Evolutionary conservation across 1,140 invertebrate genomes (phyloP).

Genomic region (Ceratitis capitata): DNA sequence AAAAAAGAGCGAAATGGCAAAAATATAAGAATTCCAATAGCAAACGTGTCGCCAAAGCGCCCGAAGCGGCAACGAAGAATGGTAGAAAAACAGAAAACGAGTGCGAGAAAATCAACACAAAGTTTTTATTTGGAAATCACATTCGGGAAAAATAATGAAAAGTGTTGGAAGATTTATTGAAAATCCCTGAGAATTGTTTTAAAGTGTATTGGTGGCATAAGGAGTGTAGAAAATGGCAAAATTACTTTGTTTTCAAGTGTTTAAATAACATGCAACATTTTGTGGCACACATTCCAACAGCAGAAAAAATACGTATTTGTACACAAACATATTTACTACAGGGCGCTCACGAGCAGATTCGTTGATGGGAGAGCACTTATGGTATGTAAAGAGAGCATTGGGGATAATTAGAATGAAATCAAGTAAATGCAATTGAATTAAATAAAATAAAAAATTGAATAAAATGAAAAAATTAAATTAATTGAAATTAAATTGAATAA

Average conservation of each 20-base stretch:
- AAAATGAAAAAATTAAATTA: too few species aligned
- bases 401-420: too few species aligned
- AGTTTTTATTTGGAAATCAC: background rate
- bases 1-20: too few species aligned
- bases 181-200: background rate
- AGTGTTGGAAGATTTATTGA: background rate
- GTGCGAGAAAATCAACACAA: background rate
- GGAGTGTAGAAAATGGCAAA: background rate
- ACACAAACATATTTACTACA: background rate
- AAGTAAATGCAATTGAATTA: too few species aligned
- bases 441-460: too few species aligned
- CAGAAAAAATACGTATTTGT: background rate
- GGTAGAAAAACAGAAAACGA: conserved; percentile 15
- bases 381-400: too few species aligned
- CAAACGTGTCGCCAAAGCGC: conserved; percentile 28
- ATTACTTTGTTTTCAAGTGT: background rate
- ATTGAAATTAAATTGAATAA: too few species aligned
- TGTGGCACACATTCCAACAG: background rate
- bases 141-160: too few species aligned
- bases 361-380: conserved; percentile 12
- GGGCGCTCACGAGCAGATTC: background rate
- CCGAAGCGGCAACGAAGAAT: background rate
- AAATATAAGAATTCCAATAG: conserved; percentile 1
- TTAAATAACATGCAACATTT: background rate
- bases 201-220: background rate